Conservation (phyloP, 2,888 invertebrate species). For the Coenonympha arcania region DNA sequence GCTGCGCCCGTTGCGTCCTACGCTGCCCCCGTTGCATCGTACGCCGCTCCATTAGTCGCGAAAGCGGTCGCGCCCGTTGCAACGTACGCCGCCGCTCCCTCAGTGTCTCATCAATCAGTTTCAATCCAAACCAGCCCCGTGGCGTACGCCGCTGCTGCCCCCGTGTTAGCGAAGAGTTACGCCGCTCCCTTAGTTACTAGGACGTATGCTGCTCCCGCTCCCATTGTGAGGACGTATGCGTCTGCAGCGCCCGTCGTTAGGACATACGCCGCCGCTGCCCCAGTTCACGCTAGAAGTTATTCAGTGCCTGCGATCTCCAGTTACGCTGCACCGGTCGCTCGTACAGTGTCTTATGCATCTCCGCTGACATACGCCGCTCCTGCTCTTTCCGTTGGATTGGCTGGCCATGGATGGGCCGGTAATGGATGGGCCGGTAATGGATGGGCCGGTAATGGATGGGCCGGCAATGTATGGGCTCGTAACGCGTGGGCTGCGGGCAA, state of each 20-base stretch:
- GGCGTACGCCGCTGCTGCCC: constrained; percentile 50
- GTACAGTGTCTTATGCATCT: constrained; percentile 26
- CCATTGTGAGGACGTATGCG: constrained; percentile 25
- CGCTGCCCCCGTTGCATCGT: constrained; percentile 35
- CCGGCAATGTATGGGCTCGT: constrained; percentile 5
- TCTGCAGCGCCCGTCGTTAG: constrained; percentile 26
- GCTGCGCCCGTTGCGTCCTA: constrained; percentile 51
- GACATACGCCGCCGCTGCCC: constrained; percentile 31
- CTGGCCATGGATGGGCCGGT: constrained; percentile 33
- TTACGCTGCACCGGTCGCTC: constrained; percentile 28
- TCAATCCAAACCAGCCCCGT: constrained; percentile 30
- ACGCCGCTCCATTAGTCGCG: constrained; percentile 47
- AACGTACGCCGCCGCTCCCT: constrained; percentile 29
- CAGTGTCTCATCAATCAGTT: constrained; percentile 34
- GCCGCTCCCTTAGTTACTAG: constrained; percentile 50
- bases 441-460: constrained; percentile 18
- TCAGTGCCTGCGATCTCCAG: constrained; percentile 37
- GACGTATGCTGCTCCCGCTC: constrained; percentile 28
- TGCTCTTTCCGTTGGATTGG: constrained; percentile 38
- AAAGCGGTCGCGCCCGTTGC: constrained; percentile 52
- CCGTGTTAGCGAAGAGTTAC: constrained; percentile 51
- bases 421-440: constrained; percentile 16
- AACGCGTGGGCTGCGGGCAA: constrained; percentile 23
- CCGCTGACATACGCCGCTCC: constrained; percentile 28
- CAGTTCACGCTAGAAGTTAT: constrained; percentile 33